A percentile compares a stretch with the other conserved stretches of the same genome.
Evolutionary conservation across 2,888 invertebrate species (phyloP).

Genomic region (Drosophila pegasa): DNA sequence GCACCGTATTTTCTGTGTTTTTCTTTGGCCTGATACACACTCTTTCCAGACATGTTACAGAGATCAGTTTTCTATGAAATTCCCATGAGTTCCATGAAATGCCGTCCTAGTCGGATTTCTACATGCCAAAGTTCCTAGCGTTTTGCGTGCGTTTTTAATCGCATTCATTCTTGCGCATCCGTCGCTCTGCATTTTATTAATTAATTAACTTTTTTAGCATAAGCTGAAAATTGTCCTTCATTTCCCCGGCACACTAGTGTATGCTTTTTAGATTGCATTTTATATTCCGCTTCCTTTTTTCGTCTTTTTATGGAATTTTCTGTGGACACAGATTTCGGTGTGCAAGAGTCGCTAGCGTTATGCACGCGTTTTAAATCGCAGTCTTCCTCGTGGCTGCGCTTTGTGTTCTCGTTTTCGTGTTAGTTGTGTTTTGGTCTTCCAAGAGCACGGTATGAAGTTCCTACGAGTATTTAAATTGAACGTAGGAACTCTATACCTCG

Average conservation of each 20-base stretch:
- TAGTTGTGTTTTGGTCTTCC: conserved; percentile 89
- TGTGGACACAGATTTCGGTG: background rate
- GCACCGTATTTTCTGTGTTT: background rate
- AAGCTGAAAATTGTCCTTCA: background rate
- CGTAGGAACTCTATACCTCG: conserved; percentile 99
- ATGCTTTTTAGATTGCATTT: background rate
- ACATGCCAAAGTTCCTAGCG: background rate
- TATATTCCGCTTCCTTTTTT: background rate
- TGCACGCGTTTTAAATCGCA: background rate
- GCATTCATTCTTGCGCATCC: background rate
- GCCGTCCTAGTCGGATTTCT: background rate
- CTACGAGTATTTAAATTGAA: conserved; percentile 90
- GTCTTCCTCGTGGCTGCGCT: background rate
- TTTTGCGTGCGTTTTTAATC: background rate
- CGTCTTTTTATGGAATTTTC: background rate
- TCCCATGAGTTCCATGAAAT: background rate
- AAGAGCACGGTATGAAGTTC: conserved; percentile 99
- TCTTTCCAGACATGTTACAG: too few relatives aligned
- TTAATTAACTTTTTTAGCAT: background rate
- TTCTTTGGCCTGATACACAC: conserved; percentile 2
- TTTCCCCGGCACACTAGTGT: too few relatives aligned
- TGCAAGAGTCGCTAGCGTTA: background rate
- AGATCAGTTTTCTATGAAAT: too few relatives aligned
- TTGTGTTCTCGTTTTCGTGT: background rate
- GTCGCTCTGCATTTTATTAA: background rate